Evolutionary conservation across 2,113 vertebrate species (phyloP), one percentile per base, ranked within the genome.

Genomic region (Misgurnus mizolepis): DNA sequence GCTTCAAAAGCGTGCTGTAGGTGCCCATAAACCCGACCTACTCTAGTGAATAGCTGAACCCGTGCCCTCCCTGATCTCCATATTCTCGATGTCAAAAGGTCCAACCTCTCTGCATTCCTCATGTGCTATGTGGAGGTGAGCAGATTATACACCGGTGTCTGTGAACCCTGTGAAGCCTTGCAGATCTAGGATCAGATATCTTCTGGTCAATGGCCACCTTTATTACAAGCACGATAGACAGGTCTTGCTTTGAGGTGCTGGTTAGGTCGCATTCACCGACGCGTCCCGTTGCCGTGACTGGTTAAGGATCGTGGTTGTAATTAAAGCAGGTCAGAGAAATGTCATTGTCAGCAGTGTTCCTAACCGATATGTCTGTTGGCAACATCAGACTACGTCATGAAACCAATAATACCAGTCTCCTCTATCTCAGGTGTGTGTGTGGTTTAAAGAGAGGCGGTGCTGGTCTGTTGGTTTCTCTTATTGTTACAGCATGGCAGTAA

Each of bases 401-500:
- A 69, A 76, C 78, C 22, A 4, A 55, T 62, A 68, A 73, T 55
- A 66, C 73, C 49, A 49, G 66, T 43, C 7, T 50, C 39, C 50
- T 70, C 70, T 58, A 55, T 34, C 53, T 17, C 14, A 79, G 18
- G 55, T 64, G 41, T 83, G 22, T 71, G 65, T 68, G 27, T 67
- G 62, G 76, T 34, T 80, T 4, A 72, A 70, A 17, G 41, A 50
- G 65, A 68, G 56, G 43, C 4, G 60, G 53, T 75, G 60, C 47
- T 45, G 18, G 70, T 22, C 61, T 74, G 34, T 80, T 84, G 47
- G 73, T 82, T 85, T 83, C 67, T 76, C 71, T 14, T 22, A 43
- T 83, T 87, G 80, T 83, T 85, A 85, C 83, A 67, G 62, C 15
- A 77, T 65, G 39, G 56, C 66, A 64, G 53, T 81, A 88, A 66